Percentiles rank a stretch among this genome's conserved stretches.
Conservation (phyloP, 2,797 vertebrate species). For the Lutjanus campechanus region DNA sequence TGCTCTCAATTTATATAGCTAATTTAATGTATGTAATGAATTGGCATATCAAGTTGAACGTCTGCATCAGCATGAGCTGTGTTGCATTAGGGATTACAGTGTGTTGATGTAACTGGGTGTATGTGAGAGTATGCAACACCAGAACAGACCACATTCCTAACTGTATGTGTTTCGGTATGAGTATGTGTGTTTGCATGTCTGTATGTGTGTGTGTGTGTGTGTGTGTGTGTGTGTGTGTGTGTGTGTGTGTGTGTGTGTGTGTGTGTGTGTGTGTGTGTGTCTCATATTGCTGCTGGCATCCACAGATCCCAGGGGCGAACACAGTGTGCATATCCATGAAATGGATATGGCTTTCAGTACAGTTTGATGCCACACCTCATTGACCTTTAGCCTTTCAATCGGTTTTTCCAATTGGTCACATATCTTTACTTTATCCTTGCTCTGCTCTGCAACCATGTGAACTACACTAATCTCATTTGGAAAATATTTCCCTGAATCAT, state of each 20-base stretch:
- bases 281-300: constrained; percentile 77
- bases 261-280: constrained; percentile 35
- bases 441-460: constrained; percentile 29
- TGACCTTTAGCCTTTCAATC: constrained; percentile 80
- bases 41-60: constrained; percentile 17
- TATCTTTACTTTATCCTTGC: constrained; percentile 63
- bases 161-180: constrained; percentile 15
- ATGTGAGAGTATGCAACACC: constrained; percentile 11
- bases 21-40: constrained; percentile 38
- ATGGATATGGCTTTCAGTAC: constrained; percentile 75
- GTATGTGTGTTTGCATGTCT: constrained; percentile 33
- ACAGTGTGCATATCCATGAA: constrained; percentile 64
- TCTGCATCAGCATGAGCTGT: constrained; percentile 11
- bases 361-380: constrained; percentile 77
- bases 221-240: not conserved
- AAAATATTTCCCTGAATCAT: constrained; percentile 58
- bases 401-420: constrained; percentile 81
- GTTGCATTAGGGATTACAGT: constrained; percentile 42
- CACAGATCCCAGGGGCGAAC: constrained; percentile 63
- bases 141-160: constrained; percentile 42
- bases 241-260: constrained; percentile 37
- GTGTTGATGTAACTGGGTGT: constrained; percentile 26
- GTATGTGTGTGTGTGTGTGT: not conserved
- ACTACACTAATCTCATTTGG: constrained; percentile 55
- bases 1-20: constrained; percentile 24